Evolutionary conservation across 2,797 vertebrate species (phyloP).

Genomic region (Valencia hispanica): DNA sequence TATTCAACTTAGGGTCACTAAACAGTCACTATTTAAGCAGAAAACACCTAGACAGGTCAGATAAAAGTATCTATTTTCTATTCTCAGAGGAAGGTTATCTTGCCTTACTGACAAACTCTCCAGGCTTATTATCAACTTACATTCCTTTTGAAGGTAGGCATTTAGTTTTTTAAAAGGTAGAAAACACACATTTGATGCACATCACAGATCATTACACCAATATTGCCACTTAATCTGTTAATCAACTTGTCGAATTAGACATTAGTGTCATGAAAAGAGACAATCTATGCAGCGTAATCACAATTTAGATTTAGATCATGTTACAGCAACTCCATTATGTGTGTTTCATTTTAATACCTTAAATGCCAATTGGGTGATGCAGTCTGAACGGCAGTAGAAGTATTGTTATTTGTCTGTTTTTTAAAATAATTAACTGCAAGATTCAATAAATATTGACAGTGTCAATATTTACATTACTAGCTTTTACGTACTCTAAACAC

Average conservation of each 20-base stretch:
- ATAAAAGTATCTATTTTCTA: slow-evolving; percentile 46
- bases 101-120: slow-evolving; percentile 32
- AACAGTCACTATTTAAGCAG: slow-evolving; percentile 2
- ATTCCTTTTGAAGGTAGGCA: slow-evolving; percentile 43
- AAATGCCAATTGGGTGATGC: slow-evolving; percentile 28
- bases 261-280: slow-evolving; percentile 37
- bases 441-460: slow-evolving; percentile 14
- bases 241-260: slow-evolving; percentile 1
- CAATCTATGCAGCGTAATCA: slow-evolving; percentile 22
- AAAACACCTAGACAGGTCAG: slow-evolving; percentile 17
- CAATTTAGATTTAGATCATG: not conserved
- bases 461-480: slow-evolving; percentile 17
- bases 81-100: slow-evolving; percentile 37
- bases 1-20: slow-evolving; percentile 9
- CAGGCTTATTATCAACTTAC: slow-evolving; percentile 26
- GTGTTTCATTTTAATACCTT: slow-evolving; percentile 8
- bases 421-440: slow-evolving; percentile 30
- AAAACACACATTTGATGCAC: slow-evolving; percentile 23
- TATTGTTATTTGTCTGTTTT: slow-evolving; percentile 7
- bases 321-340: slow-evolving; percentile 9
- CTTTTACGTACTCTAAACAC: not conserved
- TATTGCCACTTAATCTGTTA: slow-evolving; percentile 26
- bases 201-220: slow-evolving; percentile 22
- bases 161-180: slow-evolving; percentile 32
- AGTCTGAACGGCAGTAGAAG: slow-evolving; percentile 11